Conservation (phyloP, 2,888 invertebrate species). For the Perdita meconis region DNA sequence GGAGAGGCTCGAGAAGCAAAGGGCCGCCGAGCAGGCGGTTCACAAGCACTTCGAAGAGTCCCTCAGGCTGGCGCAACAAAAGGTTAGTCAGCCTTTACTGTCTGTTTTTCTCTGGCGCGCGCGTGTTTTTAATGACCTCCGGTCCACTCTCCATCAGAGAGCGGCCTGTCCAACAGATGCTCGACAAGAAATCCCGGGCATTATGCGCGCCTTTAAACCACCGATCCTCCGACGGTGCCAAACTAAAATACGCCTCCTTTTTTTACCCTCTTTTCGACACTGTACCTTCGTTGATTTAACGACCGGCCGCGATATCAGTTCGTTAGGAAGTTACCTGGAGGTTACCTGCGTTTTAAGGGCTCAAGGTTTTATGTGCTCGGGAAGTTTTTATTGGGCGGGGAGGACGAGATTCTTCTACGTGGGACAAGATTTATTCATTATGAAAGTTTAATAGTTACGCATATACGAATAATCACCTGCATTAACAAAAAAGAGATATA, state of each 20-base stretch:
- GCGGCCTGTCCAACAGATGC: slow-evolving; percentile 52
- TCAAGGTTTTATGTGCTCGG: too few relatives aligned
- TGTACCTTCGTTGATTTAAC: background rate
- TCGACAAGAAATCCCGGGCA: slow-evolving; percentile 35
- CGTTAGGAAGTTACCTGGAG: background rate
- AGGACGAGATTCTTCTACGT: too few relatives aligned
- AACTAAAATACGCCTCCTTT: background rate
- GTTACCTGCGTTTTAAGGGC: too few relatives aligned
- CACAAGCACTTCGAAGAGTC: slow-evolving; percentile 96
- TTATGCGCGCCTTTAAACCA: slow-evolving; percentile 21
- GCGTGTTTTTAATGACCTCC: slow-evolving; percentile 55
- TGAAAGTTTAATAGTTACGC: too few relatives aligned
- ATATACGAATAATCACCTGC: too few relatives aligned
- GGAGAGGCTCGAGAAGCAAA: slow-evolving; percentile 86
- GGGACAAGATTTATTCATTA: too few relatives aligned
- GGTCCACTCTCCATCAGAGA: slow-evolving; percentile 19
- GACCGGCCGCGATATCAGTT: background rate
- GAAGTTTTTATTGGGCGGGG: too few relatives aligned
- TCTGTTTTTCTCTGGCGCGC: slow-evolving; percentile 35
- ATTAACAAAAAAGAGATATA: too few relatives aligned
- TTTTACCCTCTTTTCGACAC: background rate
- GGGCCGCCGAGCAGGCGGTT: slow-evolving; percentile 88
- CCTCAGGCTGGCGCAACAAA: slow-evolving; percentile 90
- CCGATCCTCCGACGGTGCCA: background rate
- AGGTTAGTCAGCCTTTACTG: slow-evolving; percentile 86